Evolutionary conservation across 2,888 invertebrate genomes (phyloP).

Genomic region (Ectropis crepuscularia): DNA sequence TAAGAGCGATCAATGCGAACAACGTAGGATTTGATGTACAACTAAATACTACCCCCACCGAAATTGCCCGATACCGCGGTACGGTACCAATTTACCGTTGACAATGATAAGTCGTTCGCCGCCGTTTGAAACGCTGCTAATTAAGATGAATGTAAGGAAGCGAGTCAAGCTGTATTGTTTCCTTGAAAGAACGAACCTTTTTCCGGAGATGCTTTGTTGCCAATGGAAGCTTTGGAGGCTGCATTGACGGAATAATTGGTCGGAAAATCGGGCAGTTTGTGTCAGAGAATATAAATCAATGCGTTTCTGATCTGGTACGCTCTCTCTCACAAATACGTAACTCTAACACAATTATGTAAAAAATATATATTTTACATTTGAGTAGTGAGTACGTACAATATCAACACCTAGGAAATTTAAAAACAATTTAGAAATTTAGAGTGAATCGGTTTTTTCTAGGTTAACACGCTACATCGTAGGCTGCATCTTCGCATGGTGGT

Average conservation of each 20-base stretch:
- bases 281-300: too few relatives aligned
- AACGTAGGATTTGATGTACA: neutral
- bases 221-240: constrained; percentile 11
- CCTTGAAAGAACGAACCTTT: constrained; percentile 31
- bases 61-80: constrained; percentile 42
- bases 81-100: constrained; percentile 45
- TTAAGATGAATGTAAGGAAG: constrained; percentile 54
- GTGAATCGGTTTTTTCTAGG: too few relatives aligned
- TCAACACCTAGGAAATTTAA: too few relatives aligned
- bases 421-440: too few relatives aligned
- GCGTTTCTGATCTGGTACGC: too few relatives aligned
- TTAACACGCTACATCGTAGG: too few relatives aligned
- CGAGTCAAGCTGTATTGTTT: constrained; percentile 49
- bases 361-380: too few relatives aligned
- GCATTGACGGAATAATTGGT: neutral
- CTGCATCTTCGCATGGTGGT: too few relatives aligned
- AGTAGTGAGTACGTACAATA: too few relatives aligned
- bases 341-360: too few relatives aligned
- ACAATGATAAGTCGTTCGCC: constrained; percentile 58
- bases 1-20: neutral
- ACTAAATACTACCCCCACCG: constrained; percentile 23
- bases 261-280: neutral
- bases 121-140: constrained; percentile 52
- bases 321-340: too few relatives aligned
- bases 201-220: constrained; percentile 20